Evolutionary conservation across 2,888 invertebrate genomes (phyloP).

Genomic region (Hypsopygia costalis): DNA sequence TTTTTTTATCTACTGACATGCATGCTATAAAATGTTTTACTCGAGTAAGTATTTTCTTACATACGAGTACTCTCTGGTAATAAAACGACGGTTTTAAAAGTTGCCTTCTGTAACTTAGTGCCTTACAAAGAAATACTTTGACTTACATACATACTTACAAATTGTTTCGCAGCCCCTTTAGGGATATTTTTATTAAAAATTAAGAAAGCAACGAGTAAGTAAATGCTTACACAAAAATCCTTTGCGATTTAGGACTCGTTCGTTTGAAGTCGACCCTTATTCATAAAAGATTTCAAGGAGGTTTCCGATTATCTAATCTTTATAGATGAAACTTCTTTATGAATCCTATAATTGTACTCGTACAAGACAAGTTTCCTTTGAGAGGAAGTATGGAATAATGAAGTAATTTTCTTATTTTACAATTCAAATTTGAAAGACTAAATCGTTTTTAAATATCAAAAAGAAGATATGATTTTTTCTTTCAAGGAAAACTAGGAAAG

Average conservation of each 20-base stretch:
- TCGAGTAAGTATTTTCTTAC: no score
- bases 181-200: slow-evolving; percentile 18
- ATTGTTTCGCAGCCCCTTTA: slow-evolving; percentile 14
- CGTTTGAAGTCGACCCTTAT: slow-evolving; percentile 29
- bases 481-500: no score
- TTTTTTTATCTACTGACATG: no score
- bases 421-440: slow-evolving; percentile 19
- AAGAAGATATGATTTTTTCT: slow-evolving; percentile 35
- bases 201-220: slow-evolving; percentile 13
- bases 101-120: slow-evolving; percentile 8
- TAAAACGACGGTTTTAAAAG: background rate
- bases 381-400: slow-evolving; percentile 13
- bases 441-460: slow-evolving; percentile 29
- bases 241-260: slow-evolving; percentile 19
- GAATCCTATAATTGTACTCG: slow-evolving; percentile 14
- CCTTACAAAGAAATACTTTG: slow-evolving; percentile 11
- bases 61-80: background rate
- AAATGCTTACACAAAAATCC: slow-evolving; percentile 24
- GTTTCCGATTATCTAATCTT: slow-evolving; percentile 23
- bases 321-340: slow-evolving; percentile 20
- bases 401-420: slow-evolving; percentile 18
- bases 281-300: slow-evolving; percentile 26
- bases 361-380: slow-evolving; percentile 16
- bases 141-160: slow-evolving; percentile 6
- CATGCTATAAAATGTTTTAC: no score